A percentile compares a stretch with the other conserved stretches of the same genome.
Evolutionary conservation across 35 echinoderm and acorn worm species (phyloP).

Genomic region (Acanthaster planci): DNA sequence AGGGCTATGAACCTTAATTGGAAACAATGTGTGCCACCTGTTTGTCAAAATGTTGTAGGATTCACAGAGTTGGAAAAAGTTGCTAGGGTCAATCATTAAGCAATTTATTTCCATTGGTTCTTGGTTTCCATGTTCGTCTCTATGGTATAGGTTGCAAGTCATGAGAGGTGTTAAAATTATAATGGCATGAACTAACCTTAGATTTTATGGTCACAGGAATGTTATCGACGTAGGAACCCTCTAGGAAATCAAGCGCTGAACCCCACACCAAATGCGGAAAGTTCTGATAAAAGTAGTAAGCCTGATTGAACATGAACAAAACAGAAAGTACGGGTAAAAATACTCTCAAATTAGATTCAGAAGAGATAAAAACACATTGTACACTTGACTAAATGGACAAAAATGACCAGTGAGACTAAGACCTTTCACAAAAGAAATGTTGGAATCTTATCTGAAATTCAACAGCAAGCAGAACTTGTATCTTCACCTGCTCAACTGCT

Average conservation of each 20-base stretch:
- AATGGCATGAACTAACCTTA: neutral
- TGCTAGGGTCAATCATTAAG: neutral
- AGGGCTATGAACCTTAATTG: too few species aligned
- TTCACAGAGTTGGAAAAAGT: neutral
- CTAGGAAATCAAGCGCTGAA: conserved; percentile 1
- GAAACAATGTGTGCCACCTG: too few species aligned
- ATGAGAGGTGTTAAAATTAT: neutral
- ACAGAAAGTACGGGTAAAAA: too few species aligned
- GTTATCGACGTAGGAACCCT: neutral
- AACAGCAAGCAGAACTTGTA: neutral
- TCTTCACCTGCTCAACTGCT: conserved; percentile 7
- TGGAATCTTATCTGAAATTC: neutral
- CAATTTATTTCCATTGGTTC: neutral
- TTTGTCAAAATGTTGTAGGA: neutral
- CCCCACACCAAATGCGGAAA: neutral
- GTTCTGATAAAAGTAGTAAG: neutral
- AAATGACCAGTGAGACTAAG: neutral
- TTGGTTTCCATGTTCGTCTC: neutral
- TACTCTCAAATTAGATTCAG: too few species aligned
- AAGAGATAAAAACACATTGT: neutral
- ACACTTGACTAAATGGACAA: neutral
- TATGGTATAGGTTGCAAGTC: neutral
- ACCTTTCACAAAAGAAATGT: neutral
- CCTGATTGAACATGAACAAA: neutral
- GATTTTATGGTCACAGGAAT: neutral